Conservation (phyloP, 2,888 invertebrate genomes). For the Andrena dorsata region DNA sequence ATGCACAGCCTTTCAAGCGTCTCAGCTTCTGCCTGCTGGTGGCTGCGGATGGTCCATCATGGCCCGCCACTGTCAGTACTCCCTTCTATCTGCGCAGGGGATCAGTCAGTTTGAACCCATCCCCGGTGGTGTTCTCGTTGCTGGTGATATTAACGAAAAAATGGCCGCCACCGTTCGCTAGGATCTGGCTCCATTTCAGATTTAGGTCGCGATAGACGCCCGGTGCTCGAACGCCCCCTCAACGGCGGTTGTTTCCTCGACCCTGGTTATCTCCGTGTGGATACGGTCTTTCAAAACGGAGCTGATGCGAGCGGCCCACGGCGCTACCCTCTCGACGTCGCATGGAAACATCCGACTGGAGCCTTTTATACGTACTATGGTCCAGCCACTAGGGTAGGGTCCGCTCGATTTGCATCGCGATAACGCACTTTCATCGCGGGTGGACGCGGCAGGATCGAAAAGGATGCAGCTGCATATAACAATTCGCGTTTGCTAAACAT, state of each 20-base stretch:
- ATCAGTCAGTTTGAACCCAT: conserved; percentile 10
- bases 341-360: conserved; percentile 43
- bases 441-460: neutral
- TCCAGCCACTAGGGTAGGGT: conserved; percentile 40
- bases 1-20: conserved; percentile 38
- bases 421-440: conserved; percentile 56
- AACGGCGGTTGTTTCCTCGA: conserved; percentile 53
- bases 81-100: conserved; percentile 26
- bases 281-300: conserved; percentile 34
- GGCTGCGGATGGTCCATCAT: conserved; percentile 43
- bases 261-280: conserved; percentile 62
- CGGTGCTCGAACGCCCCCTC: conserved; percentile 48
- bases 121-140: neutral
- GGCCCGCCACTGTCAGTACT: neutral
- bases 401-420: conserved; percentile 59
- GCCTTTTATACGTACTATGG: conserved; percentile 52
- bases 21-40: neutral
- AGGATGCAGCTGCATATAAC: neutral
- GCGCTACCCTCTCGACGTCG: conserved; percentile 35
- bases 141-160: conserved; percentile 50
- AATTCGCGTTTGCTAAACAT: neutral
- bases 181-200: conserved; percentile 69
- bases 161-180: conserved; percentile 41
- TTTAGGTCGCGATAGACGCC: conserved; percentile 71
- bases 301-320: conserved; percentile 13